Evolutionary conservation across 2,888 invertebrate species (phyloP), one percentile per base, ranked within the genome.

Genomic region (Stenodema calcarata): DNA sequence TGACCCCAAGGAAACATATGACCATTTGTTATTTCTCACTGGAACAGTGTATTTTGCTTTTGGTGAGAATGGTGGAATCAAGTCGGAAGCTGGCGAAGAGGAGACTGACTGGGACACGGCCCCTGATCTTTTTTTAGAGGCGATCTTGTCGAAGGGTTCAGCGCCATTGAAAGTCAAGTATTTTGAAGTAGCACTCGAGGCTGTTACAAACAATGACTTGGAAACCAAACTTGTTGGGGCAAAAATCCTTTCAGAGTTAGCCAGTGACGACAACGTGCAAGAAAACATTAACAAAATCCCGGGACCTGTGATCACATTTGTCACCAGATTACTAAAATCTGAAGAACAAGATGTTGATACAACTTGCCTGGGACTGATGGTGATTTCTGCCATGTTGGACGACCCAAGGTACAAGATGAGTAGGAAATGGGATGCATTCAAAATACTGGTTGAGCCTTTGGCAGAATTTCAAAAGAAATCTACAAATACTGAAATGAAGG

Each of bases 11-110:
- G 30, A 86, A 47, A 83, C 91, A 78, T 91, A 91, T 62, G 91
- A 91, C 87, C 88, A 88, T 62, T 90, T 92, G 87, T 87, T 92
- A 42, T 92, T 91, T 89, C 89, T 89, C 62, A 90, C 91, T 54
- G 62, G 89, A 80, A 89, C 90, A 86, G 85, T 91, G 23, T 87
- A 88, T 82, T 88, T 92, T 30, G 88, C 88, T 81, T 87, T 90
- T 86, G 92, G 92, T 89, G 91, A 91, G 90, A 91, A 91, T 87
- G 91, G 92, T 84, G 92, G 92, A 9, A 87, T 92, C 76, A 50
- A 54, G 28, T 18, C 54, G 3, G 54, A 88, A 42, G 42, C 23
- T 14, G 82, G 78, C 12, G 75, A 42, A 30, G 78, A 42, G 18
- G 87, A 88, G 62, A 50, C 42, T 75, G 84, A 44, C 62, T 88